These are phyloP conservation scores for Dryobota labecula DNA, from an alignment of 2,888 invertebrate species.

Conservation along the genomic window DNA sequence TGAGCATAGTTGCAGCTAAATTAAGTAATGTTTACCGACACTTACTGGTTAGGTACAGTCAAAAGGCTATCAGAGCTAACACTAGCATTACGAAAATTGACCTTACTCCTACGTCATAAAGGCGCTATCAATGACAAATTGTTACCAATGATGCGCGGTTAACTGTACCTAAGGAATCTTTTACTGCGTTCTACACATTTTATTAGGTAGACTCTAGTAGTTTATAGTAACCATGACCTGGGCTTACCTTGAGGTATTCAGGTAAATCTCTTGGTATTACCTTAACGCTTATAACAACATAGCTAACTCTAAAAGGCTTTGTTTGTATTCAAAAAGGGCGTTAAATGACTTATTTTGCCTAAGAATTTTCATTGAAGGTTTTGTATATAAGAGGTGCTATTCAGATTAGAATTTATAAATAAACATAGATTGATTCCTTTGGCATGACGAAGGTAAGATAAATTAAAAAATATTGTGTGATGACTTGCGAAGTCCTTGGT, in stretches of 20 bases:
- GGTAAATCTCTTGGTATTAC: constrained; percentile 43
- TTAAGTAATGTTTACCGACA: constrained; percentile 41
- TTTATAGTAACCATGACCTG: constrained; percentile 58
- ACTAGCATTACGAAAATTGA: too few species aligned
- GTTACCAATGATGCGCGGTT: neutral
- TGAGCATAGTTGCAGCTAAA: constrained; percentile 24
- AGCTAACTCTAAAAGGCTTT: constrained; percentile 30
- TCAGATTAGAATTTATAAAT: constrained; percentile 60
- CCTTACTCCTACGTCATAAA: neutral
- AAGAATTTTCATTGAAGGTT: constrained; percentile 52
- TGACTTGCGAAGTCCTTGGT: neutral
- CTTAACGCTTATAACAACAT: constrained; percentile 39
- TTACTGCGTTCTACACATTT: constrained; percentile 34
- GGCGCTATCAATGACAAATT: neutral
- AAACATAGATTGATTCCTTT: constrained; percentile 41
- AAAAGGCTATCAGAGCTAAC: too few species aligned
- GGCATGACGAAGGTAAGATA: constrained; percentile 31
- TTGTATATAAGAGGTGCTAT: constrained; percentile 45
- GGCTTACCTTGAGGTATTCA: constrained; percentile 41
- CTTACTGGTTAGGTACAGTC: neutral
- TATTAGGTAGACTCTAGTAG: constrained; percentile 32
- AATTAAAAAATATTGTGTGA: constrained; percentile 9
- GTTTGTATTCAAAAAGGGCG: constrained; percentile 49
- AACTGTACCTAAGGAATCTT: constrained; percentile 29
- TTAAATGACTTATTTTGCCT: constrained; percentile 50